These are phyloP conservation scores for Aldrovandia affinis DNA, from an alignment of 2,797 vertebrate genomes.

Conservation along the genomic window DNA sequence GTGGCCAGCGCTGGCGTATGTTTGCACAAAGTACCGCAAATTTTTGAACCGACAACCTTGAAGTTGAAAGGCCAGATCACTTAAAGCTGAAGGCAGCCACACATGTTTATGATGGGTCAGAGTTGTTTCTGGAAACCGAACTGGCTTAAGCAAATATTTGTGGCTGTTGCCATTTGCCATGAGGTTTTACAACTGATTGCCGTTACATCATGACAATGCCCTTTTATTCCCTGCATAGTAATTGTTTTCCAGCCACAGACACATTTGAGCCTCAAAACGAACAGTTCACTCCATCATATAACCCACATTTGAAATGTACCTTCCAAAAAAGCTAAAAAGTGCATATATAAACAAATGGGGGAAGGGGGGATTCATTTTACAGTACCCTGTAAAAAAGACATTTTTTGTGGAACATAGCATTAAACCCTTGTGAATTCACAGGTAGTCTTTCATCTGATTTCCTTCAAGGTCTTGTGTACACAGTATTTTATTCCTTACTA, in stretches of 20 bases:
- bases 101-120: constrained; percentile 14
- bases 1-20: constrained; percentile 22
- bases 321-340: background rate
- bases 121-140: constrained; percentile 6
- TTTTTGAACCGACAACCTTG: constrained; percentile 21
- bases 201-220: constrained; percentile 20
- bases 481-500: background rate
- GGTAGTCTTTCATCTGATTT: constrained; percentile 34
- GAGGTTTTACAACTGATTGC: background rate
- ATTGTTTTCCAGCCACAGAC: background rate
- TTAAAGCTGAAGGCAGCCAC: constrained; percentile 20
- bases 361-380: background rate
- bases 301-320: background rate
- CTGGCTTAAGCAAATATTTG: constrained; percentile 31
- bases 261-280: background rate
- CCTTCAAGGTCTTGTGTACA: constrained; percentile 13
- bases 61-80: constrained; percentile 37
- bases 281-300: background rate
- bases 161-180: constrained; percentile 20
- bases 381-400: background rate
- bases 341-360: too few relatives aligned
- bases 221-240: constrained; percentile 16
- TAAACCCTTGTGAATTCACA: constrained; percentile 26
- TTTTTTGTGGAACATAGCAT: background rate
- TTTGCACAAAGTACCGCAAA: constrained; percentile 31